phyloP scores from a whole-genome alignment of 2,888 invertebrate genomes.

The Myopa testacea region DNA sequence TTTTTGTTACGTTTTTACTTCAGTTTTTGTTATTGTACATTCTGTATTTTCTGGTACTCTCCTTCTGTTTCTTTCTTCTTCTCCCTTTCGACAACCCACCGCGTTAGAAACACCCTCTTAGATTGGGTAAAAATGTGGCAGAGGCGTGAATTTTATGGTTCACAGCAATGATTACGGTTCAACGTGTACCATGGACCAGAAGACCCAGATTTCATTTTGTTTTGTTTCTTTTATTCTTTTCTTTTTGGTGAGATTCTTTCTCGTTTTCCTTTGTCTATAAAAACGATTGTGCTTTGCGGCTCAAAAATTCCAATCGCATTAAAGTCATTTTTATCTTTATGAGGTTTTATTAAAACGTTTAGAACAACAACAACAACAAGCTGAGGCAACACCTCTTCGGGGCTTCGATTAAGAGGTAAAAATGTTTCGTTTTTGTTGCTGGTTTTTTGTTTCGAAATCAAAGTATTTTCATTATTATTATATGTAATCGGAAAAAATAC shows the following conservation, averaged over 20 bases:
- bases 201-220: background rate
- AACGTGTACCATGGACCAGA: background rate
- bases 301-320: conserved; percentile 20
- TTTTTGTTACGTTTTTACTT: background rate
- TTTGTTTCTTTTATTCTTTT: background rate
- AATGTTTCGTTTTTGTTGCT: background rate
- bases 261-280: background rate
- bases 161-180: conserved; percentile 43
- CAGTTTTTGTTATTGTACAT: background rate
- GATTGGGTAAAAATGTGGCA: conserved; percentile 30
- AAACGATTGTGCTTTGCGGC: background rate
- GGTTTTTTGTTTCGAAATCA: background rate
- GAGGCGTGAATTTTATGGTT: conserved; percentile 49
- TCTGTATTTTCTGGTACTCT: too few relatives aligned
- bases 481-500: background rate
- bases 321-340: conserved; percentile 27
- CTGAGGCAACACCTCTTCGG: too few relatives aligned
- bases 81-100: background rate
- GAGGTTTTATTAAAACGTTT: conserved; percentile 24
- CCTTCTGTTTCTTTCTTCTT: too few relatives aligned
- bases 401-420: conserved; percentile 1
- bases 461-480: background rate
- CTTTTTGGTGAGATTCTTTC: background rate
- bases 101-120: background rate
- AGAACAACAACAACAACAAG: background rate